A percentile compares a stretch with the other conserved stretches of the same genome.
These are phyloP conservation scores for Plutella xylostella DNA, from an alignment of 2,888 invertebrate genomes.

Conservation along the genomic window DNA sequence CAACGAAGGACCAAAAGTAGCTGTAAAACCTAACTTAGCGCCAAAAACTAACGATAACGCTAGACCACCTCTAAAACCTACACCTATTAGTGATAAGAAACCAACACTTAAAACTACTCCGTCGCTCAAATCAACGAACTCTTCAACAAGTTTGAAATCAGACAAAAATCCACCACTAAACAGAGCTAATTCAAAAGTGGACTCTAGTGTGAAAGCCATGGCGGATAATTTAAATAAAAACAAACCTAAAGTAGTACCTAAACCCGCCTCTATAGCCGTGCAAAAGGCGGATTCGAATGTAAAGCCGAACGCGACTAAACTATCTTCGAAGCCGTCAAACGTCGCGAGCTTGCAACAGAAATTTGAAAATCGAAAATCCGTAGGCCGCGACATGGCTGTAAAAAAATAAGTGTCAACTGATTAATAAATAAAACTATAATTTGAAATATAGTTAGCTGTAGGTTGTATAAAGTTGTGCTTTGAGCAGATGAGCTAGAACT, in stretches of 20 bases:
- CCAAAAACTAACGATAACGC: constrained; percentile 46
- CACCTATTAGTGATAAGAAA: constrained; percentile 48
- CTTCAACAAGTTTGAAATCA: constrained; percentile 25
- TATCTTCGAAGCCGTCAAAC: constrained; percentile 72
- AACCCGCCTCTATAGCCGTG: constrained; percentile 36
- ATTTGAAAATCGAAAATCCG: constrained; percentile 74
- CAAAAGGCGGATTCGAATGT: constrained; percentile 40
- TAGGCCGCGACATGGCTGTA: constrained; percentile 48
- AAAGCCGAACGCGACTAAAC: constrained; percentile 52
- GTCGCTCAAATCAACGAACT: constrained; percentile 36
- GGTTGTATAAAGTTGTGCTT: neutral
- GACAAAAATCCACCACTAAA: constrained; percentile 41
- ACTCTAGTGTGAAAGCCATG: constrained; percentile 51
- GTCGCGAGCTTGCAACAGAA: constrained; percentile 84
- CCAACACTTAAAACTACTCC: constrained; percentile 40
- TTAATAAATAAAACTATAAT: neutral
- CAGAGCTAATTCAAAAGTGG: constrained; percentile 46
- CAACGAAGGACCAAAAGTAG: constrained; percentile 55
- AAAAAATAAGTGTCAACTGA: constrained; percentile 35
- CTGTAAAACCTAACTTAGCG: constrained; percentile 50
- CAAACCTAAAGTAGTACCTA: constrained; percentile 58
- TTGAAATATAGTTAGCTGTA: neutral
- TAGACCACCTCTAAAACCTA: constrained; percentile 44
- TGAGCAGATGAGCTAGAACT: neutral
- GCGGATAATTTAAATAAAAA: constrained; percentile 62